A percentile compares a stretch with the other conserved stretches of the same genome.
Evolutionary conservation across 2,113 vertebrate species (phyloP).

Genomic region (Xyrauchen texanus): DNA sequence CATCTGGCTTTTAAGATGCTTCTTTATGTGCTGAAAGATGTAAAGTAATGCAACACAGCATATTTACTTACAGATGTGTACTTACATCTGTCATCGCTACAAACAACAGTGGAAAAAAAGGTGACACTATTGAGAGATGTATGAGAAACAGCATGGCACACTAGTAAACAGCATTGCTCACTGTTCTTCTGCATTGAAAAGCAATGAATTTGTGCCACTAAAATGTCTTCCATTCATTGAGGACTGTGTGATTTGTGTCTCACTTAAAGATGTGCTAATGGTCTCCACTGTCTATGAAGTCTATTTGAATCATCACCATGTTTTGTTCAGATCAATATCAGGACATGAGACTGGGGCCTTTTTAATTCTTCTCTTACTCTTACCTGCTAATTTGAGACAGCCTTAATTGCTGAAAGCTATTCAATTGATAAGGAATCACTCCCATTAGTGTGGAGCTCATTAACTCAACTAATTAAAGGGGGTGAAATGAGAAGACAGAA

Average conservation of each 20-base stretch:
- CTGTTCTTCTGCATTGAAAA: constrained; percentile 9
- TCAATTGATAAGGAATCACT: constrained; percentile 70
- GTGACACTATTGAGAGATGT: background rate
- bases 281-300: constrained; percentile 42
- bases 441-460: constrained; percentile 64
- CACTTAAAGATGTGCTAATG: constrained; percentile 34
- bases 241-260: constrained; percentile 13
- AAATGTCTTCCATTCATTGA: constrained; percentile 3
- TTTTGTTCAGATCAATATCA: constrained; percentile 65
- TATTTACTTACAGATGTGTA: background rate
- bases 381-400: constrained; percentile 59
- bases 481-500: constrained; percentile 56
- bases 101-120: background rate
- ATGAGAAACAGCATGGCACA: background rate
- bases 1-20: background rate
- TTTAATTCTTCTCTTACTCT: constrained; percentile 52
- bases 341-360: constrained; percentile 54
- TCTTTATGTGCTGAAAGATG: background rate
- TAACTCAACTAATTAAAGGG: constrained; percentile 73
- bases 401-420: constrained; percentile 72
- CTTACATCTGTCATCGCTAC: background rate
- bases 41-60: background rate
- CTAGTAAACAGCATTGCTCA: constrained; percentile 27
- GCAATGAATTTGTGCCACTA: background rate
- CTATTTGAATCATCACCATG: constrained; percentile 58